Percentiles rank a stretch among this genome's conserved stretches.
Conservation (phyloP, 2,888 invertebrate genomes). For the Spodoptera exigua region DNA sequence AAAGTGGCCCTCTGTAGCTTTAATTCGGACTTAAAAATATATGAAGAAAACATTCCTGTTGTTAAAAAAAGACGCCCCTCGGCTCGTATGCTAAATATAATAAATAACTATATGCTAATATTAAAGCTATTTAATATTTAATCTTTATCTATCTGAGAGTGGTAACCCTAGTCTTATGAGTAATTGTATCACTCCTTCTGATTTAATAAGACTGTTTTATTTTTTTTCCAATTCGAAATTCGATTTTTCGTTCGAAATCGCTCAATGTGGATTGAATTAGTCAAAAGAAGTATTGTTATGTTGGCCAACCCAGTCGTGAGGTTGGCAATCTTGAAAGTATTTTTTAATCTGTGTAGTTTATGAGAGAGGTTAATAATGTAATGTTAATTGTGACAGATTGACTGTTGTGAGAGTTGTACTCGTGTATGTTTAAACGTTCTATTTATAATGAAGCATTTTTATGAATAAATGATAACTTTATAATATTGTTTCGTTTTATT, state of each 20-base stretch:
- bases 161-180: conserved; percentile 76
- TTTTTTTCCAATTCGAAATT: conserved; percentile 50
- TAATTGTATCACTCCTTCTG: conserved; percentile 71
- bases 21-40: conserved; percentile 55
- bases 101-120: conserved; percentile 67
- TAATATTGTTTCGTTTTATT: conserved; percentile 38
- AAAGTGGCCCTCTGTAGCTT: conserved; percentile 58
- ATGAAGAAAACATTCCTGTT: conserved; percentile 66
- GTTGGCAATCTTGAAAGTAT: conserved; percentile 61
- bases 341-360: conserved; percentile 68
- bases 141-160: conserved; percentile 70
- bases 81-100: conserved; percentile 61
- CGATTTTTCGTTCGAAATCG: conserved; percentile 52
- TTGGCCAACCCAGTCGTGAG: conserved; percentile 42
- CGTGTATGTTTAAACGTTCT: conserved; percentile 74
- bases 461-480: conserved; percentile 79
- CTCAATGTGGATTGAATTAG: conserved; percentile 59
- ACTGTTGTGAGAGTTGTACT: conserved; percentile 70
- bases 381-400: conserved; percentile 65
- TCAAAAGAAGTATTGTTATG: conserved; percentile 58
- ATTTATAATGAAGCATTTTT: conserved; percentile 87
- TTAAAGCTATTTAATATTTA: conserved; percentile 66
- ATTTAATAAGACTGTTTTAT: conserved; percentile 81
- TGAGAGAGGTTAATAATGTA: conserved; percentile 69
- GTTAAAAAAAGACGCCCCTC: conserved; percentile 69